phyloP scores from a whole-genome alignment of 1,140 invertebrate genomes.

The Drosophila albomicans region DNA sequence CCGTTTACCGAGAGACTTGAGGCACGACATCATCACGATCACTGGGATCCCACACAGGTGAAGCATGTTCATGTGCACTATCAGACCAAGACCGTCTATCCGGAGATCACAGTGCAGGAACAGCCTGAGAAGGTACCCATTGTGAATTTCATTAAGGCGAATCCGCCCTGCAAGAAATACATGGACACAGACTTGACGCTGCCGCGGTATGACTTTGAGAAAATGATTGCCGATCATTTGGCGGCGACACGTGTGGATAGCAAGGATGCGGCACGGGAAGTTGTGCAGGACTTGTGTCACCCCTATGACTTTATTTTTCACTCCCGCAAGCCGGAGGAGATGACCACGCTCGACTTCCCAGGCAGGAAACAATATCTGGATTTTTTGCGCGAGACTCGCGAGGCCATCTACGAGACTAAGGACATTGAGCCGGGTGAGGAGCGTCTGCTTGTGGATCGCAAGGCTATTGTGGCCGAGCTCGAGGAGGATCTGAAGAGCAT shows the following conservation, averaged over 20 bases:
- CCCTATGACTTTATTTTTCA: slow-evolving; percentile 70
- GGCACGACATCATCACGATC: slow-evolving; percentile 79
- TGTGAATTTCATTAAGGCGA: slow-evolving; percentile 60
- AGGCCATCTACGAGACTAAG: slow-evolving; percentile 66
- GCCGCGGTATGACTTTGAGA: slow-evolving; percentile 59
- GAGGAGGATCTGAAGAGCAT: slow-evolving; percentile 80
- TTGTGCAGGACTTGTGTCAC: slow-evolving; percentile 52
- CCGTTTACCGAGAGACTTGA: slow-evolving; percentile 65
- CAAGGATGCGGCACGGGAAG: slow-evolving; percentile 36
- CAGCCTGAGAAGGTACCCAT: slow-evolving; percentile 39
- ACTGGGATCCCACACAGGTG: slow-evolving; percentile 73
- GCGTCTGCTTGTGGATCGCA: slow-evolving; percentile 62
- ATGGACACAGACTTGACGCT: slow-evolving; percentile 63
- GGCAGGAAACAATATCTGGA: slow-evolving; percentile 68
- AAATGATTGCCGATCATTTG: slow-evolving; percentile 64
- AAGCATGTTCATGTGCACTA: slow-evolving; percentile 76
- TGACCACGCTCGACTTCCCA: slow-evolving; percentile 62
- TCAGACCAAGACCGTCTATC: slow-evolving; percentile 65
- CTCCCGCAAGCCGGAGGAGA: slow-evolving; percentile 62
- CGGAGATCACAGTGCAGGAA: slow-evolving; percentile 52
- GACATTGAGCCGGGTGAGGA: slow-evolving; percentile 64
- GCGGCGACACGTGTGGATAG: slow-evolving; percentile 49
- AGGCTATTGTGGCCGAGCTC: slow-evolving; percentile 57
- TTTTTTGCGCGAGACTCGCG: slow-evolving; percentile 63
- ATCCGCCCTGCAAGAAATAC: slow-evolving; percentile 65